phyloP scores from a whole-genome alignment of 2,888 invertebrate genomes.

The Troglohyphantes excavatus region DNA sequence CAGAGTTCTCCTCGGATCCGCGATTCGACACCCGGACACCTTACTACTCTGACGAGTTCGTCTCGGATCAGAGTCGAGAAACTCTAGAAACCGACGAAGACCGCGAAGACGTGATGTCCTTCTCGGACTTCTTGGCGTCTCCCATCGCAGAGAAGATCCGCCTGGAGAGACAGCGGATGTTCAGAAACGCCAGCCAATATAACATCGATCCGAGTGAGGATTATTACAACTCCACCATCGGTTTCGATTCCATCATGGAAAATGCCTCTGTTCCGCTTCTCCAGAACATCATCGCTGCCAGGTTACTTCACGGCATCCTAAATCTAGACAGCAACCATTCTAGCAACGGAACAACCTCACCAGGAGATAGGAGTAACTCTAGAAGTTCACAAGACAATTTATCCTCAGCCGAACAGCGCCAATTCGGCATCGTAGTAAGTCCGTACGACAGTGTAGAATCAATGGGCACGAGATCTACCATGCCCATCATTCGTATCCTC shows the following conservation, averaged over 20 bases:
- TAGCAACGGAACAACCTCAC: background rate
- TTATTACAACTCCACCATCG: background rate
- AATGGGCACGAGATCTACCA: slow-evolving; percentile 3
- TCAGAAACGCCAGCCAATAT: background rate
- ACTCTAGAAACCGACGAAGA: background rate
- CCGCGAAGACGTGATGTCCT: slow-evolving; percentile 49
- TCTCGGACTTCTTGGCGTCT: slow-evolving; percentile 64
- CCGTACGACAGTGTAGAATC: slow-evolving; percentile 48
- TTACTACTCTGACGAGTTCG: background rate
- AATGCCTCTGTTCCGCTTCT: slow-evolving; percentile 24
- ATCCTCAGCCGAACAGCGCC: slow-evolving; percentile 58
- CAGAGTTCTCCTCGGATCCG: background rate
- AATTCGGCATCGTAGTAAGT: slow-evolving; percentile 62
- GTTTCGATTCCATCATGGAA: background rate
- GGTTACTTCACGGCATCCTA: slow-evolving; percentile 42
- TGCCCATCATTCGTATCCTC: slow-evolving; percentile 52
- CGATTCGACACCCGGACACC: background rate
- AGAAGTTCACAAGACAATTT: slow-evolving; percentile 16
- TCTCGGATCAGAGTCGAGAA: background rate
- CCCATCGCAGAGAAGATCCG: slow-evolving; percentile 59
- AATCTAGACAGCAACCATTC: slow-evolving; percentile 16
- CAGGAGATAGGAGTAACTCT: background rate
- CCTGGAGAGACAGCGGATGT: slow-evolving; percentile 41
- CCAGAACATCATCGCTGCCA: slow-evolving; percentile 42
- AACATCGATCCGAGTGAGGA: background rate